These are phyloP conservation scores for Gavia stellata DNA, from an alignment of 2,113 vertebrate species.

Conservation along the genomic window DNA sequence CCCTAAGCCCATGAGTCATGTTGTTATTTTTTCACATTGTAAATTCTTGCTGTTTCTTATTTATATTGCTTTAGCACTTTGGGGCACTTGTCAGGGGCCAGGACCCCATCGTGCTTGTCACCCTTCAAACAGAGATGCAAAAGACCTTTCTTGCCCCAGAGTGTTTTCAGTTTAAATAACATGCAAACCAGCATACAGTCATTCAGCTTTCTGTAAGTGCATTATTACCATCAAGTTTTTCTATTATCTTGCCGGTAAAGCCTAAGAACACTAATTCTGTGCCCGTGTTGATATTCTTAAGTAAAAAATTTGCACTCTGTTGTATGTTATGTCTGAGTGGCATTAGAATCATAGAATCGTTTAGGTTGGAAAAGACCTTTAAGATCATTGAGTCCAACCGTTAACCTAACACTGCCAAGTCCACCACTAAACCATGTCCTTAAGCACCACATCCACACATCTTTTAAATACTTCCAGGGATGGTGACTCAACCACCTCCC, in stretches of 20 bases:
- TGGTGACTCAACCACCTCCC: too few relatives aligned
- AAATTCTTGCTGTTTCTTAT: conserved; percentile 56
- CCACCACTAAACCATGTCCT: too few relatives aligned
- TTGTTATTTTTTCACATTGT: conserved; percentile 63
- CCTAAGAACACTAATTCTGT: background rate
- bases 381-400: too few relatives aligned
- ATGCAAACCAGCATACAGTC: background rate
- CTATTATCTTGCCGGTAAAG: background rate
- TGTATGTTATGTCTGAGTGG: background rate
- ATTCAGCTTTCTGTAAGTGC: background rate
- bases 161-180: background rate
- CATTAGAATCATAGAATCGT: too few relatives aligned
- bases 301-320: background rate
- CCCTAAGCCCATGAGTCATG: background rate
- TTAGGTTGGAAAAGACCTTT: too few relatives aligned
- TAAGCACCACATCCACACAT: too few relatives aligned
- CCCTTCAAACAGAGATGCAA: background rate
- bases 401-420: too few relatives aligned
- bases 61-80: conserved; percentile 41
- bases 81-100: background rate
- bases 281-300: background rate
- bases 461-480: too few relatives aligned
- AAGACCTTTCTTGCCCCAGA: background rate
- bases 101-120: background rate
- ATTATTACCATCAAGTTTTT: background rate